phyloP scores from a whole-genome alignment of 2,797 vertebrate species.

The Myripristis murdjan region DNA sequence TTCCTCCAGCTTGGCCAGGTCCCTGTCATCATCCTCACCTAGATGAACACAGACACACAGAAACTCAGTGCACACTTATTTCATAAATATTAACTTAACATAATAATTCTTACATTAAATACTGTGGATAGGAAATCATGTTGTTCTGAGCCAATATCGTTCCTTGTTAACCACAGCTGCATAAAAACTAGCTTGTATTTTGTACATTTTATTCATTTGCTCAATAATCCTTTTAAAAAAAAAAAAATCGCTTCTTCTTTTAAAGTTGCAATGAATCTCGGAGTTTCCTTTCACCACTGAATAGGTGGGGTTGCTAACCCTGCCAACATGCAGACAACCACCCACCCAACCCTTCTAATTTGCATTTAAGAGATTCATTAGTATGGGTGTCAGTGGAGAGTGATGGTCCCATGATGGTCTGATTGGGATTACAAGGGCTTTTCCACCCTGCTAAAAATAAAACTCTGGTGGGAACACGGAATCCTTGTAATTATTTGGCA shows the following conservation, averaged over 20 bases:
- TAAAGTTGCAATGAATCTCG: conserved; percentile 49
- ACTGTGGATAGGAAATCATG: no score
- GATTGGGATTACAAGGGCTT: conserved; percentile 62
- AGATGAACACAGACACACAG: conserved; percentile 35
- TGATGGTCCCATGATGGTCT: conserved; percentile 34
- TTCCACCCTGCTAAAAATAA: conserved; percentile 64
- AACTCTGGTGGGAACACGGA: conserved; percentile 43
- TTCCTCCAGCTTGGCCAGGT: conserved; percentile 95
- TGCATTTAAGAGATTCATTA: conserved; percentile 63
- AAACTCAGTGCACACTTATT: conserved; percentile 3
- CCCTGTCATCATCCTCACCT: conserved; percentile 94
- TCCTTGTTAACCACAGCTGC: not conserved
- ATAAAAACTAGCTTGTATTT: not conserved
- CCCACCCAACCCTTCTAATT: conserved; percentile 39
- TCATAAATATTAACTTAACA: no score
- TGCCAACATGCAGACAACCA: conserved; percentile 39
- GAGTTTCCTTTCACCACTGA: conserved; percentile 16
- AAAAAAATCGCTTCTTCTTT: conserved; percentile 20
- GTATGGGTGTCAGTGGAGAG: conserved; percentile 64
- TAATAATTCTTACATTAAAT: no score
- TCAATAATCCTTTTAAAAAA: not conserved
- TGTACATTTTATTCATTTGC: not conserved
- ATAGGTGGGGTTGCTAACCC: conserved; percentile 39
- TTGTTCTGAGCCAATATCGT: not conserved
- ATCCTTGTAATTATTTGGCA: conserved; percentile 38